These are phyloP conservation scores for Rhynchonycteris naso DNA, from an alignment of 2,797 vertebrate genomes.

Conservation along the genomic window DNA sequence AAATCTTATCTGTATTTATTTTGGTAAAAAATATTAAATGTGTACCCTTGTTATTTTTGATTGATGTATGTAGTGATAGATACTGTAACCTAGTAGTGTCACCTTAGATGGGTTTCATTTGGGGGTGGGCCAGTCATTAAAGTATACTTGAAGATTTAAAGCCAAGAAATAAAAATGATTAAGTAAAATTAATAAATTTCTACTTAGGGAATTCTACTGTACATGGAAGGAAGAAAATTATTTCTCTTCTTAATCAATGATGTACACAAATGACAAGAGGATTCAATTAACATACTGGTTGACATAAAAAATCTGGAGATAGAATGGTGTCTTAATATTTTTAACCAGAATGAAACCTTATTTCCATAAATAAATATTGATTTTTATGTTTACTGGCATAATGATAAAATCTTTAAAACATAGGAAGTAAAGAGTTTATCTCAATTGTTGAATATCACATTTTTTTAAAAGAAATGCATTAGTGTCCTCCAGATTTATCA, in stretches of 20 bases:
- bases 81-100: neutral
- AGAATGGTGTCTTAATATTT: neutral
- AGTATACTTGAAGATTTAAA: constrained; percentile 31
- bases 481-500: neutral
- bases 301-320: neutral
- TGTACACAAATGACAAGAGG: neutral
- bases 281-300: neutral
- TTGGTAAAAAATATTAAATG: neutral
- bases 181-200: constrained; percentile 40
- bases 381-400: neutral
- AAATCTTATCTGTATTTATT: constrained; percentile 13
- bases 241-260: constrained; percentile 46
- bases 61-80: neutral
- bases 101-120: neutral
- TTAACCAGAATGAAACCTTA: neutral
- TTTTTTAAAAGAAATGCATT: constrained; percentile 5
- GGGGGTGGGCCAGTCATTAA: neutral
- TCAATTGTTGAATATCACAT: neutral
- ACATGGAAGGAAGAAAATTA: neutral
- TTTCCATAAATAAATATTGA: neutral
- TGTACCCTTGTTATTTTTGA: constrained; percentile 22
- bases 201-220: neutral
- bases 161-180: neutral
- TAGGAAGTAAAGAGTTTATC: neutral
- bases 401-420: neutral